Conservation (phyloP, 2,113 vertebrate species). For the Osmerus mordax region DNA sequence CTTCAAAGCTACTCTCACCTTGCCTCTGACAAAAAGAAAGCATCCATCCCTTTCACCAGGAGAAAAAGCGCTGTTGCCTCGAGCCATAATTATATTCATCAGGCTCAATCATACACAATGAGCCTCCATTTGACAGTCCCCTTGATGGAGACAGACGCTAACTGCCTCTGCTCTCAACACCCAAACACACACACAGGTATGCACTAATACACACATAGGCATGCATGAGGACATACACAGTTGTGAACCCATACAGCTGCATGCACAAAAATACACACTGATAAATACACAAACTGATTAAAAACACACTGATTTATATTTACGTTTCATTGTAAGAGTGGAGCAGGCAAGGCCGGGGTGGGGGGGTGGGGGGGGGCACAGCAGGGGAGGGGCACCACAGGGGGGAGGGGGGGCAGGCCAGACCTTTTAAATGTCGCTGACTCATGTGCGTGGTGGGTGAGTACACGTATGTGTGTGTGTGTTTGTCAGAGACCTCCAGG, state of each 20-base stretch:
- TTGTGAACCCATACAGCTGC: no score
- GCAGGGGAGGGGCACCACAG: neutral
- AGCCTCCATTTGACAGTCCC: constrained; percentile 38
- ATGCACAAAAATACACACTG: no score
- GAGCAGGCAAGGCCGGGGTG: neutral
- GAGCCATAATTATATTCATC: constrained; percentile 42
- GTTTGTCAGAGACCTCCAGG: constrained; percentile 11
- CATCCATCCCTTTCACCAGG: constrained; percentile 28
- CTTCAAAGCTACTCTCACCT: constrained; percentile 11
- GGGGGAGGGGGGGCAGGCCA: neutral
- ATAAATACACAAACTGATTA: neutral
- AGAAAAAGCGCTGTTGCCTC: constrained; percentile 24
- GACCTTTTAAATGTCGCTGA: constrained; percentile 25
- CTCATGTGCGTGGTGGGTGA: neutral
- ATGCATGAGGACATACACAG: no score
- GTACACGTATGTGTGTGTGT: constrained; percentile 15
- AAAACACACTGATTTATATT: constrained; percentile 21
- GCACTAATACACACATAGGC: no score
- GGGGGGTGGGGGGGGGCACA: neutral
- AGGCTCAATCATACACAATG: constrained; percentile 49
- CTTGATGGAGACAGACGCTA: constrained; percentile 28
- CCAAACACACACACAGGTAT: no score
- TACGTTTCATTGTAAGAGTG: constrained; percentile 11
- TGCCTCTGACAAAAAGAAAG: constrained; percentile 17
- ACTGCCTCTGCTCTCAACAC: constrained; percentile 5